phyloP scores from a whole-genome alignment of 2,888 invertebrate genomes.

The Pseudoips prasinana region DNA sequence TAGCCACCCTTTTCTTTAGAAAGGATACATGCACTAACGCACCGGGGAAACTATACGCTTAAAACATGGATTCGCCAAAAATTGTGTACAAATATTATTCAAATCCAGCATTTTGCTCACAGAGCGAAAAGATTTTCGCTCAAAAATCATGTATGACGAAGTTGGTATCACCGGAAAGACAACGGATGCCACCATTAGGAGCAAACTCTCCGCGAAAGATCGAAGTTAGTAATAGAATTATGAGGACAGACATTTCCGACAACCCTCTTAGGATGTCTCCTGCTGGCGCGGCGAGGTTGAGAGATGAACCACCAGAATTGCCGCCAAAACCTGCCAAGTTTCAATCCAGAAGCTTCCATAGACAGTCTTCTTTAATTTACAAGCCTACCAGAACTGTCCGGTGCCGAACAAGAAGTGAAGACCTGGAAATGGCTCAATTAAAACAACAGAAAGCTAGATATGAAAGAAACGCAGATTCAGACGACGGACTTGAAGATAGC shows the following conservation, averaged over 20 bases:
- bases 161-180: slow-evolving; percentile 51
- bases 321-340: slow-evolving; percentile 72
- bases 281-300: slow-evolving; percentile 41
- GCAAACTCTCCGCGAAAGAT: slow-evolving; percentile 71
- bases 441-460: slow-evolving; percentile 52
- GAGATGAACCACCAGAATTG: slow-evolving; percentile 68
- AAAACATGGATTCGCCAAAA: slow-evolving; percentile 74
- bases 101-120: slow-evolving; percentile 90
- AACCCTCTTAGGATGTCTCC: slow-evolving; percentile 69
- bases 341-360: slow-evolving; percentile 58
- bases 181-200: slow-evolving; percentile 67
- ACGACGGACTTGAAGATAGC: slow-evolving; percentile 60
- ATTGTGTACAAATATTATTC: slow-evolving; percentile 86
- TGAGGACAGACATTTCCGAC: slow-evolving; percentile 74
- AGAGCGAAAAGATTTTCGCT: slow-evolving; percentile 84
- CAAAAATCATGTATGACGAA: slow-evolving; percentile 66
- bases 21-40: slow-evolving; percentile 49
- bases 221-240: slow-evolving; percentile 61
- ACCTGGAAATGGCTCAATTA: slow-evolving; percentile 74
- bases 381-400: slow-evolving; percentile 69
- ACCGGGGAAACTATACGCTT: slow-evolving; percentile 52
- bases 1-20: slow-evolving; percentile 46
- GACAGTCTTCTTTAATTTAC: slow-evolving; percentile 73
- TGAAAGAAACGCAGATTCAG: slow-evolving; percentile 58
- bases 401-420: slow-evolving; percentile 65